Evolutionary conservation across 2,888 invertebrate species (phyloP).

Genomic region (Silvanus unidentatus): DNA sequence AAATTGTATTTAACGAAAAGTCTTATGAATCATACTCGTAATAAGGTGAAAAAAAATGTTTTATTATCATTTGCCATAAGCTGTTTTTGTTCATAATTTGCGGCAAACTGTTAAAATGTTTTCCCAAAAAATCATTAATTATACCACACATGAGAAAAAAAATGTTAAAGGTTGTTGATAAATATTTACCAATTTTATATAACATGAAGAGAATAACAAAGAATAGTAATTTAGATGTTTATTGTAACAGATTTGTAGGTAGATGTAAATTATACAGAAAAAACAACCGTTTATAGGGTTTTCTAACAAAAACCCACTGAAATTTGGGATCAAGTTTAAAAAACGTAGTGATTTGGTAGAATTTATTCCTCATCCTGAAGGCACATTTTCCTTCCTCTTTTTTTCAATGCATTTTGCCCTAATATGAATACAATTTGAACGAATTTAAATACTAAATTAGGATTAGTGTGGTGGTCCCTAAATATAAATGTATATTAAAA

Average conservation of each 20-base stretch:
- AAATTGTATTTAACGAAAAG: conserved; percentile 5
- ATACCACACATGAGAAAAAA: not conserved
- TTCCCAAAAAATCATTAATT: not conserved
- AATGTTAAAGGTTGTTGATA: conserved; percentile 1
- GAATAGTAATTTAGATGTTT: conserved; percentile 1
- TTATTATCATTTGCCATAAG: not conserved
- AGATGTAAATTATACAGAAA: not conserved
- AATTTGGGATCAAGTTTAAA: conserved; percentile 33
- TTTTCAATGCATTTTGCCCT: too few relatives aligned
- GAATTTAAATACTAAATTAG: too few relatives aligned
- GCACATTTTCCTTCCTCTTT: too few relatives aligned
- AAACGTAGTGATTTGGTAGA: too few relatives aligned
- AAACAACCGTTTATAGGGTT: conserved; percentile 3
- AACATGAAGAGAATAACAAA: not conserved
- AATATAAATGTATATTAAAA: too few relatives aligned
- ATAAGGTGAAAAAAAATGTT: not conserved
- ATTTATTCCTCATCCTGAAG: too few relatives aligned
- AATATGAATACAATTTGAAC: too few relatives aligned
- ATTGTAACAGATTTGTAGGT: not conserved
- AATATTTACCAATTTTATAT: conserved; percentile 1
- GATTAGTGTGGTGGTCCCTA: too few relatives aligned
- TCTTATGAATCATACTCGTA: conserved; percentile 17
- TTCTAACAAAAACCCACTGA: conserved; percentile 18
- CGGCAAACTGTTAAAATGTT: too few relatives aligned
- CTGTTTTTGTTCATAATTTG: too few relatives aligned